These are phyloP conservation scores for Mimumesa dahlbomi DNA, from an alignment of 2,888 invertebrate genomes.

Conservation along the genomic window DNA sequence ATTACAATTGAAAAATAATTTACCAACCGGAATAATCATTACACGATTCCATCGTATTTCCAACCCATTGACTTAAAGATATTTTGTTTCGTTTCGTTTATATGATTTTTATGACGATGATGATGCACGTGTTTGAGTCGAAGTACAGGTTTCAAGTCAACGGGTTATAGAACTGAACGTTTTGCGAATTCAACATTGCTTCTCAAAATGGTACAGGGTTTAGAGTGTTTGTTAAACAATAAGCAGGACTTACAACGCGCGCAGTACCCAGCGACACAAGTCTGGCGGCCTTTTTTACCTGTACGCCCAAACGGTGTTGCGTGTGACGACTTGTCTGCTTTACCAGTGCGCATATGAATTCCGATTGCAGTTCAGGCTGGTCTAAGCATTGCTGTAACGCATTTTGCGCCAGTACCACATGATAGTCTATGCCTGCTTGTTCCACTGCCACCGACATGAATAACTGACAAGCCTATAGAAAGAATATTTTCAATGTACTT, in stretches of 20 bases:
- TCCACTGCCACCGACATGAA: slow-evolving; percentile 98
- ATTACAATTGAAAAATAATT: too few species aligned
- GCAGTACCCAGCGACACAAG: slow-evolving; percentile 80
- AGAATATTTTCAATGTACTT: too few species aligned
- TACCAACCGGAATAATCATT: too few species aligned
- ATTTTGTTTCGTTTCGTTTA: too few species aligned
- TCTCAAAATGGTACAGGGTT: slow-evolving; percentile 72
- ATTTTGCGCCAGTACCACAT: slow-evolving; percentile 98
- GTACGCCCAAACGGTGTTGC: slow-evolving; percentile 89
- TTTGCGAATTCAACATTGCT: slow-evolving; percentile 20
- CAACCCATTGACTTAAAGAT: too few species aligned
- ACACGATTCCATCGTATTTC: too few species aligned
- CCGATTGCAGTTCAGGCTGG: slow-evolving; percentile 94
- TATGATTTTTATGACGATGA: background rate
- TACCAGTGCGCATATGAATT: slow-evolving; percentile 94
- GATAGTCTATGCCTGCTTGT: slow-evolving; percentile 97
- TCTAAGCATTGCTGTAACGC: slow-evolving; percentile 96
- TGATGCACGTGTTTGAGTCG: background rate
- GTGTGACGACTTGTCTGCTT: slow-evolving; percentile 95
- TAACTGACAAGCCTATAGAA: slow-evolving; percentile 91
- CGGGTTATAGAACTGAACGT: too few species aligned
- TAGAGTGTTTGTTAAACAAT: slow-evolving; percentile 79
- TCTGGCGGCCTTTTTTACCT: slow-evolving; percentile 86
- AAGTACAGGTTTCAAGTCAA: background rate
- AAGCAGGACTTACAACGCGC: slow-evolving; percentile 81